Evolutionary conservation across 1,140 invertebrate species (phyloP).

Genomic region (Tenebrio molitor): DNA sequence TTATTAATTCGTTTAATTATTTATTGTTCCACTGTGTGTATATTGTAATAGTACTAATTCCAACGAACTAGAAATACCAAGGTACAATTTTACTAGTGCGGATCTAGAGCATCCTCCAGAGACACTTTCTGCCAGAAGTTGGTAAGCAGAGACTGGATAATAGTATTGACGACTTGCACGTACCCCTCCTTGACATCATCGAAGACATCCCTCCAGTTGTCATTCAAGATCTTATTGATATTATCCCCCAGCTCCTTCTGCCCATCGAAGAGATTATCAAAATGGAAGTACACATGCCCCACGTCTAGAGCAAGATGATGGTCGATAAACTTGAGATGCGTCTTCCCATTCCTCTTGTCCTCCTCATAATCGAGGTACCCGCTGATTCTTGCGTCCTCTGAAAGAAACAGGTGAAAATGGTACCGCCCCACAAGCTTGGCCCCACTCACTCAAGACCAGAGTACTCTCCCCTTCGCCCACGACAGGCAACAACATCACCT

Average conservation of each 20-base stretch:
- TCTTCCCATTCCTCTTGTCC: neutral
- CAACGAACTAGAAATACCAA: too few relatives aligned
- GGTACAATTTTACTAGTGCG: too few relatives aligned
- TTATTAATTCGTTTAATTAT: too few relatives aligned
- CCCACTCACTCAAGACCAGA: slow-evolving; percentile 2
- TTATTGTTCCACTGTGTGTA: too few relatives aligned
- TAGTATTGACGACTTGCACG: slow-evolving; percentile 62
- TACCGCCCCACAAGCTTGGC: neutral
- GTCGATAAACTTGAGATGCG: neutral
- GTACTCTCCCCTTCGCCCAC: slow-evolving; percentile 47
- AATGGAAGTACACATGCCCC: slow-evolving; percentile 33
- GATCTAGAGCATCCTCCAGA: slow-evolving; percentile 60
- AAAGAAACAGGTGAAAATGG: neutral
- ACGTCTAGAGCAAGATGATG: neutral
- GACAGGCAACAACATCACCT: slow-evolving; percentile 51
- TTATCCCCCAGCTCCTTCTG: slow-evolving; percentile 52
- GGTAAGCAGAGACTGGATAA: slow-evolving; percentile 65
- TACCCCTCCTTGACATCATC: slow-evolving; percentile 52
- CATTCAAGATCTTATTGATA: slow-evolving; percentile 54
- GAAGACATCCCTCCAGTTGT: slow-evolving; percentile 56
- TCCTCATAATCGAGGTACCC: neutral
- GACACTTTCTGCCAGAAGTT: slow-evolving; percentile 67
- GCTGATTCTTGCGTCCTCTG: neutral
- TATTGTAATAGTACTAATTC: too few relatives aligned
- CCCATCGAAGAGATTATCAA: slow-evolving; percentile 55